Conservation (phyloP, 2,888 invertebrate species). For the Pomacea canaliculata region DNA sequence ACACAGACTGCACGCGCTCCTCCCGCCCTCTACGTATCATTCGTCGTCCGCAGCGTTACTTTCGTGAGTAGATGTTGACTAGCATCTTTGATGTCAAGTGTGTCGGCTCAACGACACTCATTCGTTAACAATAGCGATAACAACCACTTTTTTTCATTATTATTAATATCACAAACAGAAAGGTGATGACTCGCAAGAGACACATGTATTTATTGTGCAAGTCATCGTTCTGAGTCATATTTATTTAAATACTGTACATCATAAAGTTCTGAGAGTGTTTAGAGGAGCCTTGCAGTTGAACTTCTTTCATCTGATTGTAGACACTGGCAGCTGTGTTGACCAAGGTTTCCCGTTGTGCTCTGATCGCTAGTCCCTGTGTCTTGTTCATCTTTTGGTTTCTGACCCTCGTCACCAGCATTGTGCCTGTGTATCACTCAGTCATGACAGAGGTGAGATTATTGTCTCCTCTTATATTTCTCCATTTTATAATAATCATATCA, state of each 20-base stretch:
- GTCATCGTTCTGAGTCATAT: too few relatives aligned
- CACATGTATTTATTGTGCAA: too few relatives aligned
- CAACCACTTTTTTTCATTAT: too few relatives aligned
- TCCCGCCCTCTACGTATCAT: neutral
- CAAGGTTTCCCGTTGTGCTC: slow-evolving; percentile 22
- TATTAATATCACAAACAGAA: too few relatives aligned
- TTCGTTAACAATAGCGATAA: too few relatives aligned
- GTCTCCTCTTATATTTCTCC: too few relatives aligned
- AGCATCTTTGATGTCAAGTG: neutral
- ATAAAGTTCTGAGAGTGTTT: too few relatives aligned
- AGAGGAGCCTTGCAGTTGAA: too few relatives aligned
- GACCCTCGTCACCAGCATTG: slow-evolving; percentile 36
- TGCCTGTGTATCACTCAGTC: slow-evolving; percentile 48
- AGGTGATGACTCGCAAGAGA: too few relatives aligned
- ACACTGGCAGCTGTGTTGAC: slow-evolving; percentile 26
- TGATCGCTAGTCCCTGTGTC: slow-evolving; percentile 52
- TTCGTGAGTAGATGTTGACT: neutral
- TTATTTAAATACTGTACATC: too few relatives aligned
- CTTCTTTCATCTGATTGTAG: slow-evolving; percentile 3
- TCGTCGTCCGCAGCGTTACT: neutral
- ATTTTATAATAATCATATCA: too few relatives aligned
- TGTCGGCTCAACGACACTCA: too few relatives aligned
- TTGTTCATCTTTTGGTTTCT: slow-evolving; percentile 57
- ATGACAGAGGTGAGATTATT: slow-evolving; percentile 27
- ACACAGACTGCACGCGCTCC: neutral